Base-by-base conservation (phyloP, 2,888 invertebrate species). In the Scrobipalpa costella region DNA sequence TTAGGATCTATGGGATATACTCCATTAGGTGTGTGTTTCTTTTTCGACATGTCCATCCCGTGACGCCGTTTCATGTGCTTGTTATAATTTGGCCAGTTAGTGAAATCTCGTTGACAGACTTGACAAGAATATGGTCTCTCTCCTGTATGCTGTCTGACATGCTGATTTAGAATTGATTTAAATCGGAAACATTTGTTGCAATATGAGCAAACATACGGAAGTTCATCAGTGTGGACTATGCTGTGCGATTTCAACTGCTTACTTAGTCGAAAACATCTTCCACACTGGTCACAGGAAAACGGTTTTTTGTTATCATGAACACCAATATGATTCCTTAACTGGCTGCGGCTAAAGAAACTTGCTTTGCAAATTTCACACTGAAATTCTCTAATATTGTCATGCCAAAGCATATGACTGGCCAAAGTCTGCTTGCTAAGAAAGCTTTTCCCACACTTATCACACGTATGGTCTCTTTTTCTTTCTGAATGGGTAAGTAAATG, bases 61-160 rank as follows among this genome's bases (percentile, higher is more conserved):
- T 95, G 95, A 21, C 94, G 88, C n/a, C 95, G 86, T 80, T 95
- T 95, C 94, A 95, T 95, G 74, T 95, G 95, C 73, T 95, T 95
- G 74, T 95, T 95, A 73, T 94, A 95, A 84, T 95, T 95, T 0
- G 95, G 94, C 95, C 95, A 95, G 79, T 95, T 95, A 0, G 95
- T 94, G 71, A 95, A 95, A 71, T 94, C 80, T 11, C 80, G 70
- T 71, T 94, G 93, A 75, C 95, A 96, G 64, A 94, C 92, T 13
- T 92, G 75, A 72, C 95, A 96, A 0, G 94, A 93, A 75, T 95
- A 95, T 0, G 95, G 95, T 58, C 94, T 91, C 55, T 93, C 93
- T 0, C 92, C 93, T 0, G 93, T 94, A 71, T 96, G 95, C 69
- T 94, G 93, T 21, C 94, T 89, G 38, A 94, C 78, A 77, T 95